Evolutionary conservation across 2,888 invertebrate species (phyloP).

Genomic region (Aethes cnicana): DNA sequence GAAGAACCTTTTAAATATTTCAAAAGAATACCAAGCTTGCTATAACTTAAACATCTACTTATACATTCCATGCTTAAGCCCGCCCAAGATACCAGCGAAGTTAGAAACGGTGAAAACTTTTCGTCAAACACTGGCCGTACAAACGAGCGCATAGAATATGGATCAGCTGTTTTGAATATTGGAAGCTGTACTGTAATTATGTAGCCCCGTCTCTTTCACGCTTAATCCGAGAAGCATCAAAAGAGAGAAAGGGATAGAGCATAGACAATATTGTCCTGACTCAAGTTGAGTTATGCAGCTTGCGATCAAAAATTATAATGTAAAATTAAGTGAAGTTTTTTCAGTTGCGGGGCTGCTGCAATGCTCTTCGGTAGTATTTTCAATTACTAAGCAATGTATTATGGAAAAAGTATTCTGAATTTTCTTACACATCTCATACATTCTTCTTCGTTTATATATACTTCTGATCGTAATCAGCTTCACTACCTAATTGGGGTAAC

Average conservation of each 20-base stretch:
- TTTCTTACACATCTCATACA: too few species aligned
- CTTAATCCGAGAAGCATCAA: background rate
- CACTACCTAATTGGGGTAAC: too few species aligned
- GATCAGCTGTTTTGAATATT: constrained; percentile 58
- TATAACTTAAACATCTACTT: constrained; percentile 18
- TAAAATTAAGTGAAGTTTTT: too few species aligned
- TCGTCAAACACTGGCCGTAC: constrained; percentile 24
- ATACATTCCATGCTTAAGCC: constrained; percentile 20
- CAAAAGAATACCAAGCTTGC: background rate
- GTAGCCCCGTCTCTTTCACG: background rate
- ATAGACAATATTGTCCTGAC: background rate
- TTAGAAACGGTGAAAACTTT: constrained; percentile 25
- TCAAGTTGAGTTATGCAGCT: too few species aligned
- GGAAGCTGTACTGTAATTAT: constrained; percentile 10
- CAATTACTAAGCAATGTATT: too few species aligned
- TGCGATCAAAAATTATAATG: background rate
- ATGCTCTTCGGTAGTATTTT: too few species aligned
- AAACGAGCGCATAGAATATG: constrained; percentile 58
- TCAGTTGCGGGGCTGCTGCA: too few species aligned
- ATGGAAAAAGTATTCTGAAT: too few species aligned
- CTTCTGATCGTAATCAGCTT: too few species aligned
- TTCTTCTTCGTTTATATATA: too few species aligned
- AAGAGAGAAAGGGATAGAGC: background rate
- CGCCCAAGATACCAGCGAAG: constrained; percentile 1
- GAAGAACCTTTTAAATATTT: background rate